Base-by-base conservation (phyloP, 2,113 vertebrate genomes). In the Entosphenus tridentatus region DNA sequence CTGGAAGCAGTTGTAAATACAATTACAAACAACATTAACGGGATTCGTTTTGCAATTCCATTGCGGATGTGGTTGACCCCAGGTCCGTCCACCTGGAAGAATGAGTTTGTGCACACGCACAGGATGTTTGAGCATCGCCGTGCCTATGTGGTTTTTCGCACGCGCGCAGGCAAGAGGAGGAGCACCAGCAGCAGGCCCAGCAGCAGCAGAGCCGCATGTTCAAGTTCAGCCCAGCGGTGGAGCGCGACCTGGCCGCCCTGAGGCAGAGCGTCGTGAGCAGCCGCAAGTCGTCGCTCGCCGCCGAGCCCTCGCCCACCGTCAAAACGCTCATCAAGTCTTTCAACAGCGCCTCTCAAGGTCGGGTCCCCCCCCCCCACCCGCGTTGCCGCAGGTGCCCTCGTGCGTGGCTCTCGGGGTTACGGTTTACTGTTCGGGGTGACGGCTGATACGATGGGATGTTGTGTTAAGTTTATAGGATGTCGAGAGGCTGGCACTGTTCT, bases 301-400 rank as follows among this genome's bases (percentile, higher is more conserved):
- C 90, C 0, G 90, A 95, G 76, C 89, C 90, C 1, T 89, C 90
- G 1, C 89, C 89, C 17, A 96, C 90, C 0, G 89, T 96, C 39
- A 96, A 96, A 75, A 96, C 89, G 0, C 88, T 96, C 77, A 95
- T 95, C 80, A 96, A 95, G 75, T 95, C 88, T 70, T 96, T 96
- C 1, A 88, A 96, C 80, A 95, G 83, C 68, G 90, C 90, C 65
- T 93, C 90, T 7, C 87, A 88, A 84, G 87, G 87, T 90, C 39
- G 39, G 39, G 39, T 39, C 79, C 77, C 70, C 8, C 70, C 8
- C 56, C 39, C 58, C 68, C 13, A 16, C 16, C 55, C 54, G 6
- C 57, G 57, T 39, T 70, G 11, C n/a, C 10, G 10, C 21, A 69
- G 10, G 14, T 17, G 12, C 55, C 55, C 21, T 69, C 57, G 9